Base-by-base conservation (phyloP, 2,888 invertebrate species). In the Mongoloraphidia duomilia region DNA sequence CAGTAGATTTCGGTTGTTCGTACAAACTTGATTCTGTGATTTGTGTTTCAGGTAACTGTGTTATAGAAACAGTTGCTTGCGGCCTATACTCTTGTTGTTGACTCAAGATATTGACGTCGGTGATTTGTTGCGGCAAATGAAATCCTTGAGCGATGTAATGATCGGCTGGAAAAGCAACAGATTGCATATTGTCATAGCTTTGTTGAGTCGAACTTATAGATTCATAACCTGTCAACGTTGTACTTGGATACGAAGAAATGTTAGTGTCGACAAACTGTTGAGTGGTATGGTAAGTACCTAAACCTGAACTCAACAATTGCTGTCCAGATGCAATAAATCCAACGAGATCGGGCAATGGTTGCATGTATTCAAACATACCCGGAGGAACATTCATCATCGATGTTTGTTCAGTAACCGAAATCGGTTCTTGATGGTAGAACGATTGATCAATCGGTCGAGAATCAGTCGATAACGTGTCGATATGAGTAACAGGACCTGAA, bases 311-410 rank as follows among this genome's bases (percentile, higher is more conserved):
- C 50, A 69, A 60, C 44, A 70, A 54, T 49, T 68, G 67, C 54
- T 68, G 66, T 8, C 67, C 66, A n/a, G 69, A 65, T 34, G 67
- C 66, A 49, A 74, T 72, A 53, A 71, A 74, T 34, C 69, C 71
- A 8, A 72, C 69, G 54, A 73, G 60, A 55, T 73, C 70, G 1
- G 72, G 69, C 46, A 71, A 63, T 2, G 70, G 71, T 51, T 69
- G 70, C 12, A 71, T 67, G 50, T 69, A 72, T 43, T 69, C 67
- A 48, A 69, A 69, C 45, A 69, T 64, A 44, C 65, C 66, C 5
- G 63, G 44, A 9, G 54, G 50, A 8, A 54, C 44, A 11, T 35
- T 26, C 26, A 26, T 26, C 26, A 26, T 26, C 5, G 26, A 26
- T 26, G 26, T 26, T 26, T 26, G 26, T 26, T 26, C 26, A 26